Percentiles rank a stretch among this genome's conserved stretches.
Evolutionary conservation across 2,888 invertebrate genomes (phyloP).

Genomic region (Oegoconia quadripuncta): DNA sequence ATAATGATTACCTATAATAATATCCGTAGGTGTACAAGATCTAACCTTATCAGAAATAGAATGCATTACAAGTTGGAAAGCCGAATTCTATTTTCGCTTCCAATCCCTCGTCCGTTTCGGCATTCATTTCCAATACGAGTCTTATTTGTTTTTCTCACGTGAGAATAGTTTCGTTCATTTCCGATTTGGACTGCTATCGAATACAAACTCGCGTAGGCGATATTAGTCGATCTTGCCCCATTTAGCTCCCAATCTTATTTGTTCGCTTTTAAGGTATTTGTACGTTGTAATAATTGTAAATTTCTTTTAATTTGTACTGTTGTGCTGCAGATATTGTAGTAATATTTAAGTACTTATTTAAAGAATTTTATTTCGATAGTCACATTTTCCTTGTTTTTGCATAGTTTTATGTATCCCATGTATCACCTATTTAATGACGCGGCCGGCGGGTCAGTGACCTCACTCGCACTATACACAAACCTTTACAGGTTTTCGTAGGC

Average conservation of each 20-base stretch:
- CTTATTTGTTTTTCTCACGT: slow-evolving; percentile 23
- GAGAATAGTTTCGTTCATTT: slow-evolving; percentile 14
- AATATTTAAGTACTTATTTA: too few species aligned
- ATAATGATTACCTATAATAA: too few species aligned
- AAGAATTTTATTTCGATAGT: too few species aligned
- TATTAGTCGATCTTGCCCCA: slow-evolving; percentile 6
- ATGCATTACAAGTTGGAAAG: slow-evolving; percentile 6
- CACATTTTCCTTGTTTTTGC: too few species aligned
- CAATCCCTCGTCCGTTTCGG: slow-evolving; percentile 13
- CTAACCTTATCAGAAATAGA: background rate
- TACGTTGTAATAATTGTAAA: too few species aligned
- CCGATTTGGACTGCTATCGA: slow-evolving; percentile 7
- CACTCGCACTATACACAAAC: too few species aligned
- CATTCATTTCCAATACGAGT: slow-evolving; percentile 7
- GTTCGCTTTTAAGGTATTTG: slow-evolving; percentile 10
- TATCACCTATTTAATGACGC: too few species aligned
- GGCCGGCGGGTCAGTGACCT: too few species aligned
- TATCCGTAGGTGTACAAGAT: too few species aligned
- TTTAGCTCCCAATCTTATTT: slow-evolving; percentile 14
- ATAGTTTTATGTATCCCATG: too few species aligned
- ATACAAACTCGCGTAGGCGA: slow-evolving; percentile 11
- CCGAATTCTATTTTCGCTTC: slow-evolving; percentile 13
- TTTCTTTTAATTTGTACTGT: too few species aligned
- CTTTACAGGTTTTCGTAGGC: too few species aligned
- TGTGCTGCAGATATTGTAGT: background rate